Conservation (phyloP, 2,113 vertebrate species). For the Prionailurus viverrinus region DNA sequence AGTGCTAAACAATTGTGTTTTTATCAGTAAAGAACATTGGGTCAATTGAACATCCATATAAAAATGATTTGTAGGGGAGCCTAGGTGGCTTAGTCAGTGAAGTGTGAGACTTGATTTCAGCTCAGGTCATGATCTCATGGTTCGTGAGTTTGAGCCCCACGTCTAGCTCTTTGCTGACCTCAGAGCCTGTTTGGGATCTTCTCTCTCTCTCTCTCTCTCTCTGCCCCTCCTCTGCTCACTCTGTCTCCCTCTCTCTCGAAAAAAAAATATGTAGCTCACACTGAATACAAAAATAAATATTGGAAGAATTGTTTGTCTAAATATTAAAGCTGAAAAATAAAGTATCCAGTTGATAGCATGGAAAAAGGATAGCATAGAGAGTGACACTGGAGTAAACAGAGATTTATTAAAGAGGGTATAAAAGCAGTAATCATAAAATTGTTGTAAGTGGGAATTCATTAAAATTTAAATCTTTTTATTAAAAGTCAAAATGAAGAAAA, state of each 20-base stretch:
- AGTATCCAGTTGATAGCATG: neutral
- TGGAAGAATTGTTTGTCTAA: neutral
- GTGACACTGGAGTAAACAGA: neutral
- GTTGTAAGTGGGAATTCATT: neutral
- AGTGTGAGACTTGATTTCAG: no score
- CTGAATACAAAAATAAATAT: neutral
- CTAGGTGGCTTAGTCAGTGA: no score
- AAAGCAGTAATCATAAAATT: neutral
- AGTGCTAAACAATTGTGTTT: neutral
- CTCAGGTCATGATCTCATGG: no score
- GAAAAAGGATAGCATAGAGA: neutral
- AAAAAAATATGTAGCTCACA: neutral
- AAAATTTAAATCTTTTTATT: slow-evolving; percentile 20
- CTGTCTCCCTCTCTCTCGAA: no score
- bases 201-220: no score
- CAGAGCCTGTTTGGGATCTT: no score
- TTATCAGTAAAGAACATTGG: neutral
- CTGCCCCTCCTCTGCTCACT: no score
- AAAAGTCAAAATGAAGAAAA: neutral
- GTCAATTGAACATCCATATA: neutral
- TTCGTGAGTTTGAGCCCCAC: no score
- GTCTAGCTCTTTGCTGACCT: no score
- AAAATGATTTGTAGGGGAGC: neutral
- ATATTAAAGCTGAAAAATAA: neutral
- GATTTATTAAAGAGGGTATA: neutral